Base-by-base conservation (phyloP, 2,113 vertebrate species). In the Genyomyrus donnyi region DNA sequence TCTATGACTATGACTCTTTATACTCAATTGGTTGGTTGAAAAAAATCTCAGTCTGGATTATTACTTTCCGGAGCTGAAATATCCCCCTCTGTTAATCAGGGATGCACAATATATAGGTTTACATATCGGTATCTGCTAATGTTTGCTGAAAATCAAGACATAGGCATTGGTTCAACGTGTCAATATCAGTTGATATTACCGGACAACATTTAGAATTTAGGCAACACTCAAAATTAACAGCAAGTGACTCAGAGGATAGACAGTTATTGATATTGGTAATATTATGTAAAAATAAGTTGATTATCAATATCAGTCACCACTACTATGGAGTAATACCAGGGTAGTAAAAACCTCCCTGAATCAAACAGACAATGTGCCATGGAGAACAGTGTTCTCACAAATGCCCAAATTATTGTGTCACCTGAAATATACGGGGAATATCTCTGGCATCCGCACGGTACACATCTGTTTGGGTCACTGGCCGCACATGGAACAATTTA, bases 371-470 rank as follows among this genome's bases (percentile, higher is more conserved):
- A 10, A 70, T 31, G n/a, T 8, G n/a, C 21, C 62, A 17, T 1
- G 13, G 7, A 17, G 27, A 39, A 77, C 3, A 1, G 15, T 7
- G 31, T 17, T 39, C 13, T 42, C 74, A 80, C 13, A 39, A 46
- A 48, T 45, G 21, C 8, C 8, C 8, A 85, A 45, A 53, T 56
- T 11, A 2, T 35, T 6, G 48, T 9, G 19, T 87, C 39, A 98
- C 98, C 97, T 99, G 98, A 93, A 99, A 99, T 96, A 99, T 99
- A 93, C 97, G 96, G 80, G 98, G 98, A 94, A 99, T 99, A 93
- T 99, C 98, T 95, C 94, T 97, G 94, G 96, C 93, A 91, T 99
- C 98, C 74, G 98, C 98, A 93, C 97, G 97, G 93, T 99, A 99
- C n/a, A 99, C 98, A 91, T 99, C 98, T 1, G 98, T 99, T 90